phyloP scores from a whole-genome alignment of 2,797 vertebrate genomes.

The Crocodylus rhombifer region DNA sequence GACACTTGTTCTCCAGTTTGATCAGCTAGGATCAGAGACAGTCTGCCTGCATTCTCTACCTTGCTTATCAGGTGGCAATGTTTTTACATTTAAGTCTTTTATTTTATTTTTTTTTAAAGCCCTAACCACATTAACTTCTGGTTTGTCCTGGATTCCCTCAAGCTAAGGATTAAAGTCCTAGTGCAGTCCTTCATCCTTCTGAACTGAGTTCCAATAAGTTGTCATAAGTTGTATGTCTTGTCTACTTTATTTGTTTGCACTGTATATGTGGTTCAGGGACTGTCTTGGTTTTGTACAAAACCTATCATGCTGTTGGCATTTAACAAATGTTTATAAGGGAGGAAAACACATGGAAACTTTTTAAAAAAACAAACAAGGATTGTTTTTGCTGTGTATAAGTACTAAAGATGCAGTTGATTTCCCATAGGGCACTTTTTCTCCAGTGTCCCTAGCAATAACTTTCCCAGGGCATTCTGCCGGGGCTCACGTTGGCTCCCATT shows the following conservation, averaged over 20 bases:
- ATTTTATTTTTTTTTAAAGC: conserved; percentile 3
- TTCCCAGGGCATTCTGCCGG: background rate
- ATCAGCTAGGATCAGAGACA: conserved; percentile 46
- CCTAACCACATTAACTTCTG: conserved; percentile 26
- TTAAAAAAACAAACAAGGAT: background rate
- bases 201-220: conserved; percentile 40
- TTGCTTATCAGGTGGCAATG: conserved; percentile 22
- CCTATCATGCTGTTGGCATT: background rate
- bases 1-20: background rate
- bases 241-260: background rate
- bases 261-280: rapidly evolving
- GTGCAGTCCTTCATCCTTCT: conserved; percentile 15
- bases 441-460: background rate
- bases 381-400: background rate
- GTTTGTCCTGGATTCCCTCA: conserved; percentile 49
- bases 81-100: conserved; percentile 60
- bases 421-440: background rate
- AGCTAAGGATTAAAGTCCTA: conserved; percentile 55
- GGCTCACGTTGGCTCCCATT: background rate
- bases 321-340: background rate
- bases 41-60: conserved; percentile 37
- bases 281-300: background rate
- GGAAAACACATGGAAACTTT: background rate
- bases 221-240: background rate
- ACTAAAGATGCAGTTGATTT: background rate